phyloP scores from a whole-genome alignment of 2,888 invertebrate species.

The Chalcis sispes region DNA sequence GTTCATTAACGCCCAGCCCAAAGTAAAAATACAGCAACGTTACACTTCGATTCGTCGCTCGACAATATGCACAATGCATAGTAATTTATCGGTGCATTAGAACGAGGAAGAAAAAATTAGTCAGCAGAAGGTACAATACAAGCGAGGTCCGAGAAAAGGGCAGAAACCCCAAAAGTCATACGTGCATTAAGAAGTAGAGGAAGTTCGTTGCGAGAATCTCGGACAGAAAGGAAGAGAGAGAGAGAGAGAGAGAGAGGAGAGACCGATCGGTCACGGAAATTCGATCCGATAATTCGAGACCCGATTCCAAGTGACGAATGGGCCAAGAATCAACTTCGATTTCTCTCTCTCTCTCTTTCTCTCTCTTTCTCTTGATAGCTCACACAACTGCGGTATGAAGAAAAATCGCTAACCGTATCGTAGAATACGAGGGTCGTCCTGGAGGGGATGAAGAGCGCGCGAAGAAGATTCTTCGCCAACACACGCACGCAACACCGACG shows the following conservation, averaged over 20 bases:
- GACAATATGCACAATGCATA: slow-evolving; percentile 7
- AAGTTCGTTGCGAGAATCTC: slow-evolving; percentile 40
- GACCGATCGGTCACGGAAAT: slow-evolving; percentile 48
- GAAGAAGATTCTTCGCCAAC: slow-evolving; percentile 1
- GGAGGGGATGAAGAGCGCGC: neutral
- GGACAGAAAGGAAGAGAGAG: neutral
- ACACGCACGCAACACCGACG: neutral
- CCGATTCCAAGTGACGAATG: slow-evolving; percentile 31
- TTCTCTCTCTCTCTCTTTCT: neutral
- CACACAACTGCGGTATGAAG: neutral
- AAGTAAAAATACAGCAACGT: neutral
- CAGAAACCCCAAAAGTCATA: neutral
- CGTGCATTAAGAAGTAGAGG: too few species aligned
- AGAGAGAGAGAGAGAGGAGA: neutral
- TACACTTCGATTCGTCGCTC: neutral
- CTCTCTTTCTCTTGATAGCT: neutral
- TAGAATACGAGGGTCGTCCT: neutral
- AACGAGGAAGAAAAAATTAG: neutral
- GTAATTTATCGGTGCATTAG: slow-evolving; percentile 39
- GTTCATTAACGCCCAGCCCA: slow-evolving; percentile 1
- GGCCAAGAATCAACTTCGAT: slow-evolving; percentile 42
- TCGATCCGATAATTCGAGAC: slow-evolving; percentile 14
- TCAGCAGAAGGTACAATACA: neutral
- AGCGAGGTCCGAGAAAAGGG: neutral
- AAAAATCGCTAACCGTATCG: slow-evolving; percentile 22